Evolutionary conservation across 2,113 vertebrate genomes (phyloP).

Genomic region (Ginglymostoma cirratum): DNA sequence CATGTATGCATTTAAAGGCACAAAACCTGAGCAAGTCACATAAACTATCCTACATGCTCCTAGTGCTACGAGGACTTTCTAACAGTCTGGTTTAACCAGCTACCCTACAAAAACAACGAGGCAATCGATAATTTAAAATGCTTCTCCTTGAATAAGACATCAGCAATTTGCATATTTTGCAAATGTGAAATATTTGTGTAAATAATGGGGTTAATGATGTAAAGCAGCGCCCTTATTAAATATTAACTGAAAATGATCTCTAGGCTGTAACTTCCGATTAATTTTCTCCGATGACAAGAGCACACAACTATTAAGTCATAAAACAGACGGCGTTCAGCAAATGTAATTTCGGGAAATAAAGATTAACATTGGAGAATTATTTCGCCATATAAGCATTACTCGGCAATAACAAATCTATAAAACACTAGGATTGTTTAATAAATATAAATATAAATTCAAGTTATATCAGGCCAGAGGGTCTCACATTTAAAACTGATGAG

Average conservation of each 20-base stretch:
- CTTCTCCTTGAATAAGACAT: not conserved
- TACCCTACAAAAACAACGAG: not conserved
- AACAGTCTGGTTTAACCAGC: not conserved
- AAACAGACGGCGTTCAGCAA: no score
- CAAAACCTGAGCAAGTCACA: not conserved
- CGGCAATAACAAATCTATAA: not conserved
- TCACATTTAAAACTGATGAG: no score
- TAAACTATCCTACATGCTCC: no score
- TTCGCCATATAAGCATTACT: not conserved
- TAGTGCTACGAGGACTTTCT: not conserved
- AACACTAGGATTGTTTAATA: no score
- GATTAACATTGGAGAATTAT: no score
- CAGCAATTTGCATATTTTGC: not conserved
- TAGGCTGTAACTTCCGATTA: not conserved
- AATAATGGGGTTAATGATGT: not conserved
- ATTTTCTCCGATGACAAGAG: not conserved
- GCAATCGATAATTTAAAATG: not conserved
- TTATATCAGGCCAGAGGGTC: not conserved
- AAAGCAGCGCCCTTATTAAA: not conserved
- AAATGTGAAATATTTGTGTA: not conserved
- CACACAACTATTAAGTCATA: no score
- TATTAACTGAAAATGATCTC: not conserved
- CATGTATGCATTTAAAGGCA: not conserved
- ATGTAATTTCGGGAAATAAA: not conserved
- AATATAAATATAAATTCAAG: no score